Conservation (phyloP, 2,888 invertebrate species). For the Euplexia lucipara region DNA sequence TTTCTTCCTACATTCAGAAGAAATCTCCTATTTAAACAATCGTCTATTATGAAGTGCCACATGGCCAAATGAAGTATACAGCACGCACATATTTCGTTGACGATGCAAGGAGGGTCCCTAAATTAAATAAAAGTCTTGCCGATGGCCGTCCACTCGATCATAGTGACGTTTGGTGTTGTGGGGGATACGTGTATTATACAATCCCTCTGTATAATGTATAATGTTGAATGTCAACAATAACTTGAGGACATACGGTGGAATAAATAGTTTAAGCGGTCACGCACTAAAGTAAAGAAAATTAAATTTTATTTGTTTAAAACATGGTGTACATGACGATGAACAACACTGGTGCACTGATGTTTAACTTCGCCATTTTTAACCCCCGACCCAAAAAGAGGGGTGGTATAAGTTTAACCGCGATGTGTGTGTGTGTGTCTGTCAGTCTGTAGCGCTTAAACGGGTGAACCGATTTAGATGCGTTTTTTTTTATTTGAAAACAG, state of each 20-base stretch:
- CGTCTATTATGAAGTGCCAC: conserved; percentile 16
- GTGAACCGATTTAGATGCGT: too few species aligned
- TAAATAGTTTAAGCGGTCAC: not conserved
- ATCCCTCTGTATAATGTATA: conserved; percentile 30
- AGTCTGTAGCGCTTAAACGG: too few species aligned
- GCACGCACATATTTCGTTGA: conserved; percentile 33
- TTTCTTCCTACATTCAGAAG: not conserved
- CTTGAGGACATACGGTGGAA: not conserved
- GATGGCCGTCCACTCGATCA: conserved; percentile 51
- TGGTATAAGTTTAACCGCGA: too few species aligned
- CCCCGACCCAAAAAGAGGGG: too few species aligned
- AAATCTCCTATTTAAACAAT: conserved; percentile 7
- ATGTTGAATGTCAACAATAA: conserved; percentile 23
- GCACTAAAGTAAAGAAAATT: too few species aligned
- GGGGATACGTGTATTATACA: conserved; percentile 10
- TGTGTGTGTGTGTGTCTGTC: too few species aligned
- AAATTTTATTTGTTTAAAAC: too few species aligned
- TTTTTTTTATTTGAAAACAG: too few species aligned
- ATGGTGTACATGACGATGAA: too few species aligned
- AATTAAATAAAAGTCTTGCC: conserved; percentile 49
- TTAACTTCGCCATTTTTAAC: too few species aligned
- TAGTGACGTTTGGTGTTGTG: conserved; percentile 15
- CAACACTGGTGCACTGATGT: too few species aligned
- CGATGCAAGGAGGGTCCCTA: conserved; percentile 27
- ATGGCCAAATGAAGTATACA: conserved; percentile 24